Conservation (phyloP, 2,113 vertebrate genomes). For the Coturnix japonica region DNA sequence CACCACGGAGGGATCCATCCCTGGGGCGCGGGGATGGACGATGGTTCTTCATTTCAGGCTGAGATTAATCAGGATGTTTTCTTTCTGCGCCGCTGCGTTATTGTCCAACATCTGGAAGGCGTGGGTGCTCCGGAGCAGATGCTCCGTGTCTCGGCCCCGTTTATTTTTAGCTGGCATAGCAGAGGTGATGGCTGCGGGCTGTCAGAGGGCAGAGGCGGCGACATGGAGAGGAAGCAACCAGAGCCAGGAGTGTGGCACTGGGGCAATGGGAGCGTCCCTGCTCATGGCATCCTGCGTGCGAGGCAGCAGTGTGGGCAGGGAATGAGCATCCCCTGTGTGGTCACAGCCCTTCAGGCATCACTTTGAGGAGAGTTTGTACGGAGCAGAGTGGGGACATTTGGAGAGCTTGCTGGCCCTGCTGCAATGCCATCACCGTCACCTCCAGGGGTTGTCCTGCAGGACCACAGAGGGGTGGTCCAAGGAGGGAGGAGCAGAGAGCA, state of each 20-base stretch:
- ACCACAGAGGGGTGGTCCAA: not conserved
- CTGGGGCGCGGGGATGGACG: not conserved
- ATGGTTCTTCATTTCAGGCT: not conserved
- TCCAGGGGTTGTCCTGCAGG: not conserved
- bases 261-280: not conserved
- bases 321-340: not conserved
- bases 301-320: not conserved
- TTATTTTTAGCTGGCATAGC: rapidly evolving
- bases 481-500: not conserved
- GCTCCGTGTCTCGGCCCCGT: rapidly evolving
- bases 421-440: not conserved
- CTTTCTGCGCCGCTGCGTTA: not conserved
- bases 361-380: not conserved
- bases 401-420: not conserved
- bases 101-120: not conserved
- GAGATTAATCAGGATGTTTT: not conserved
- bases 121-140: not conserved
- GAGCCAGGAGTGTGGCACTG: not conserved
- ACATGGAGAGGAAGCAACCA: too few species aligned
- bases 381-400: not conserved
- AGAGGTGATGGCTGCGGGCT: rapidly evolving
- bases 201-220: rapidly evolving
- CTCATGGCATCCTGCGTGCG: rapidly evolving
- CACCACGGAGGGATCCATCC: not conserved
- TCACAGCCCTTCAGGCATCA: rapidly evolving